These are phyloP conservation scores for Gymnothorax reevesii DNA, from an alignment of 2,797 vertebrate genomes.

Conservation along the genomic window DNA sequence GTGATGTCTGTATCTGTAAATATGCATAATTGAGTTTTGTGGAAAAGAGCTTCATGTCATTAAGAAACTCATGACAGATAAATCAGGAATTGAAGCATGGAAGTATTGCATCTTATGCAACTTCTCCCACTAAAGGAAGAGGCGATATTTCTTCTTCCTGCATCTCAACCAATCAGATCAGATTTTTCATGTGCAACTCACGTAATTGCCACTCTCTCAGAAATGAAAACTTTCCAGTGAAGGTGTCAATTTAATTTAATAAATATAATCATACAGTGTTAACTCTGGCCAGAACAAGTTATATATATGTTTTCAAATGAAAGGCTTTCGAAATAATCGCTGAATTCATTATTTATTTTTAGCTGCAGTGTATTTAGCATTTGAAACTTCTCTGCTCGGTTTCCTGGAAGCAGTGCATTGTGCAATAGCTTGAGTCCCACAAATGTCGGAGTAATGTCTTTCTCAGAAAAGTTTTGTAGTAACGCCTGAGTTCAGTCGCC, in stretches of 20 bases:
- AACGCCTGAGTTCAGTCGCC: neutral
- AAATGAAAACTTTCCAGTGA: neutral
- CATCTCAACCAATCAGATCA: neutral
- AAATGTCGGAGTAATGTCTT: neutral
- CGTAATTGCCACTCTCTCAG: neutral
- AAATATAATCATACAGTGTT: neutral
- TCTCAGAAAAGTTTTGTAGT: neutral
- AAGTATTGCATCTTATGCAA: neutral
- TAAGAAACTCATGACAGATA: neutral
- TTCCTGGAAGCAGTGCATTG: neutral
- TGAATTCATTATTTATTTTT: neutral
- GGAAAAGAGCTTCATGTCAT: neutral
- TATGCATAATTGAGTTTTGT: neutral
- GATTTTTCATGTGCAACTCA: neutral
- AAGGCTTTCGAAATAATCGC: neutral
- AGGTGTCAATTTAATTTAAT: neutral
- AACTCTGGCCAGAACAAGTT: neutral
- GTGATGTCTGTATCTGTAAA: neutral
- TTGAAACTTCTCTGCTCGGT: neutral
- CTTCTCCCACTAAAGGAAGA: neutral
- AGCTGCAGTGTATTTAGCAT: neutral
- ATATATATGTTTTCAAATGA: neutral
- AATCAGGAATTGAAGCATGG: neutral
- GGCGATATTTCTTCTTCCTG: neutral
- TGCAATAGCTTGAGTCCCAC: neutral